Evolutionary conservation across 2,888 invertebrate species (phyloP).

Genomic region (Thyatira batis): DNA sequence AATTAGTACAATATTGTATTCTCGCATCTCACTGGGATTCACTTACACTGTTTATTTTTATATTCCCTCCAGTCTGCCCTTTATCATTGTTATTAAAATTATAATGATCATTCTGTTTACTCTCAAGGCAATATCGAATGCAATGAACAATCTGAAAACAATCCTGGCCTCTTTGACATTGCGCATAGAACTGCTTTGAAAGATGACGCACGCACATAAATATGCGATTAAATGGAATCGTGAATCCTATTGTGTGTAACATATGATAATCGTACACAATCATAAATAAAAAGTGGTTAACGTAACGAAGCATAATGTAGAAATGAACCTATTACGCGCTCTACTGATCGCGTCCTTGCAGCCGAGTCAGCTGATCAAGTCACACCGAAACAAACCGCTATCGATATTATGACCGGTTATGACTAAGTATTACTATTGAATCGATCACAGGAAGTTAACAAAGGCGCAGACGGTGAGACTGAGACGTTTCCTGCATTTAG

Average conservation of each 20-base stretch:
- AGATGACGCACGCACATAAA: neutral
- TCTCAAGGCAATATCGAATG: neutral
- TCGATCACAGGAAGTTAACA: slow-evolving; percentile 50
- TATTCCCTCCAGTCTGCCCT: neutral
- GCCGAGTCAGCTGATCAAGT: slow-evolving; percentile 42
- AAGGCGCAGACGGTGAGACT: slow-evolving; percentile 26
- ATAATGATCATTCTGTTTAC: neutral
- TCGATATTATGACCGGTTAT: slow-evolving; percentile 41
- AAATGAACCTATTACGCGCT: slow-evolving; percentile 42
- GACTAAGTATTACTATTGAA: slow-evolving; percentile 33
- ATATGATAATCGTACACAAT: slow-evolving; percentile 1
- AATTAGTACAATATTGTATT: slow-evolving; percentile 25
- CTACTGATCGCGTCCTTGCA: slow-evolving; percentile 43
- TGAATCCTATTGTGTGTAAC: neutral
- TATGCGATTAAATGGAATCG: neutral
- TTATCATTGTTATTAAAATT: neutral
- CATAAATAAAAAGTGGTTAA: slow-evolving; percentile 6
- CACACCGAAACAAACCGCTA: slow-evolving; percentile 16
- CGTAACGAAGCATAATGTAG: slow-evolving; percentile 34
- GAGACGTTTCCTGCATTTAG: slow-evolving; percentile 56
- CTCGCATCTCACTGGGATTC: slow-evolving; percentile 21
- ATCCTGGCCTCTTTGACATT: neutral
- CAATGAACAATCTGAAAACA: neutral
- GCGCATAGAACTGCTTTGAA: neutral
- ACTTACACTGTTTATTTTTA: slow-evolving; percentile 17